Conservation (phyloP, 2,113 vertebrate genomes). For the Sceloporus tristichus region DNA sequence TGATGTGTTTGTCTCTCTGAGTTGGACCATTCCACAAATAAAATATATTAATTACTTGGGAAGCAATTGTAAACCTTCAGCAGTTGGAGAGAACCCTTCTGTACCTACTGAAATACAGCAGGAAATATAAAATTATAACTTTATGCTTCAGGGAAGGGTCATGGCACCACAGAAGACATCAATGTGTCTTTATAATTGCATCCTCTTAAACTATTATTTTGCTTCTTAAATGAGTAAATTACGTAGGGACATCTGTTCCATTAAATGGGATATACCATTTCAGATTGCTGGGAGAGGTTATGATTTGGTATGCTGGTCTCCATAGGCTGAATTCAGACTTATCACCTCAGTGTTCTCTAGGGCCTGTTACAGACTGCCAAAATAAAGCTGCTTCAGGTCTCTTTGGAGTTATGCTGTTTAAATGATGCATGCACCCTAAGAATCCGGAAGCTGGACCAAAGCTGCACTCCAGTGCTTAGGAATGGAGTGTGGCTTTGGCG, state of each 20-base stretch:
- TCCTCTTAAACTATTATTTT: no score
- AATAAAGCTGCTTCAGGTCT: no score
- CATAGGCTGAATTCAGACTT: background rate
- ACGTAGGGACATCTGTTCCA: background rate
- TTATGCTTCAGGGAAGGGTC: background rate
- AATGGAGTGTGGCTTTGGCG: no score
- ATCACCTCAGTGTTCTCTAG: background rate
- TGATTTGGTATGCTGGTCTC: no score
- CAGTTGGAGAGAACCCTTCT: background rate
- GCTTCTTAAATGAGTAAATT: background rate
- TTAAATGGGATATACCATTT: background rate
- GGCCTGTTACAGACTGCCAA: background rate
- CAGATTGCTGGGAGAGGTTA: background rate
- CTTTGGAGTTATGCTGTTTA: no score
- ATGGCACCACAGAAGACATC: background rate
- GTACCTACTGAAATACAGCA: no score
- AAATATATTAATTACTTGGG: no score
- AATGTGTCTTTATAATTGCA: no score
- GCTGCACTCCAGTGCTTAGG: no score
- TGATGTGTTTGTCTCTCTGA: background rate
- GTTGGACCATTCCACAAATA: background rate
- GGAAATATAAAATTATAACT: background rate
- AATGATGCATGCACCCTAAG: no score
- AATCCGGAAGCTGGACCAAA: no score
- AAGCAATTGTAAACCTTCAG: background rate